Base-by-base conservation (phyloP, 2,113 vertebrate species). In the Tauraco erythrolophus region DNA sequence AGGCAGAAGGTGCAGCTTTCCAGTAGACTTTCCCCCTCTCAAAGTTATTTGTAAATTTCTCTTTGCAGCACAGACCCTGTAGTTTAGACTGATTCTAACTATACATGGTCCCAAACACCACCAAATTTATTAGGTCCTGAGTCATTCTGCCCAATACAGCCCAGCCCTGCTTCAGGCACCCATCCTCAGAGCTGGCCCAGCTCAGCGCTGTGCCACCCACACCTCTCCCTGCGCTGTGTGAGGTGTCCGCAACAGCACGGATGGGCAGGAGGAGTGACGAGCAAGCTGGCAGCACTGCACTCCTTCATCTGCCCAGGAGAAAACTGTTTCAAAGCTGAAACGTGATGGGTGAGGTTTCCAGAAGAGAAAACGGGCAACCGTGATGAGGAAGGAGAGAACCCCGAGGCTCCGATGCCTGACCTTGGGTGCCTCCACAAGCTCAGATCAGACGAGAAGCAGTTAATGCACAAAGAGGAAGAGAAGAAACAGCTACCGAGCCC, bases 381-480 rank as follows among this genome's bases (percentile, higher is more conserved):
- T 5, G 13, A 43, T 14, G 35, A 64, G 57, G 39, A 89, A 76
- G 39, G 30, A 33, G 19, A 69, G 25, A 57, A 31, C 6, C 5
- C 1, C 5, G n/a, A 21, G 2, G 8, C 9, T 37, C 50, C 0
- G 0, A 19, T 35, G 46, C 33, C 72, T 57, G 30, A 48, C 25
- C 19, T 43, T 6, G 11, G 54, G 58, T 64, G 62, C 35, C 71
- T 16, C 58, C 39, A 10, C 12, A 64, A 75, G 41, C 54, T 64
- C 35, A 21, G 15, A 41, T 53, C 45, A 61, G 77, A 74, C 6
- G 4, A 31, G 18, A 65, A 91, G 27, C 9, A 89, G 33, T 57
- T 27, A 45, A 53, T 2, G 3, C 28, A 70, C 7, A 19, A 76
- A 62, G 6, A 64, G 7, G 7, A 88, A 24, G 21, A 71, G 7